These are phyloP conservation scores for Drosophila pachea DNA, from an alignment of 1,140 invertebrate genomes.

Conservation along the genomic window DNA sequence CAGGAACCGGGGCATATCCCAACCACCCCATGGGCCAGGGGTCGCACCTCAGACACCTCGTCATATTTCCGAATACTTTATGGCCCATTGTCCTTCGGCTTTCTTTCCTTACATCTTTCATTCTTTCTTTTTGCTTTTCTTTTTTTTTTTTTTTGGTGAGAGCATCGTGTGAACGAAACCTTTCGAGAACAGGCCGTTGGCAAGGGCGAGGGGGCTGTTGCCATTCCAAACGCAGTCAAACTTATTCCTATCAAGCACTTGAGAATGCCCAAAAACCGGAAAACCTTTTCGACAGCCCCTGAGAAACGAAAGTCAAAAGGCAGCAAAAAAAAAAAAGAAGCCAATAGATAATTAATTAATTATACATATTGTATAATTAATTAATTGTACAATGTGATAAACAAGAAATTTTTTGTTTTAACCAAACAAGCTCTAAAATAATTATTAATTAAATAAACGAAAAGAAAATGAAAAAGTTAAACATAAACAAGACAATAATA, in stretches of 20 bases:
- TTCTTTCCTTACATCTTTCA: conserved; percentile 27
- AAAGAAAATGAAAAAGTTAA: not conserved
- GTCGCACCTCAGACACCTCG: conserved; percentile 25
- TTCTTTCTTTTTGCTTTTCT: conserved; percentile 8
- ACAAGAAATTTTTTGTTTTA: too few relatives aligned
- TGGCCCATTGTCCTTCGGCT: conserved; percentile 39
- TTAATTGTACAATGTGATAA: too few relatives aligned
- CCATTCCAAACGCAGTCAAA: conserved; percentile 2
- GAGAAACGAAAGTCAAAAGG: conserved; percentile 26
- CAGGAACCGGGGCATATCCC: conserved; percentile 22
- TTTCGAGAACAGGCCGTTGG: conserved; percentile 12
- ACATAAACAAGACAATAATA: too few relatives aligned
- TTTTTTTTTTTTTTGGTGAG: conserved; percentile 11
- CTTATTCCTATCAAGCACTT: conserved; percentile 45
- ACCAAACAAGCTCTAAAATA: too few relatives aligned
- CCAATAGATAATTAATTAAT: not conserved
- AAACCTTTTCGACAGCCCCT: not conserved
- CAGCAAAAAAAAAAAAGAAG: not conserved
- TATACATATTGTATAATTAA: too few relatives aligned
- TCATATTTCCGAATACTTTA: conserved; percentile 48
- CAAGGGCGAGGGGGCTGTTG: conserved; percentile 8
- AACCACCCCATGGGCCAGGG: conserved; percentile 44
- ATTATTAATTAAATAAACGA: not conserved
- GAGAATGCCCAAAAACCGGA: conserved; percentile 30
- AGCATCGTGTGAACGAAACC: conserved; percentile 54